Conservation (phyloP, 2,113 vertebrate species). For the Cebidichthys violaceus region DNA sequence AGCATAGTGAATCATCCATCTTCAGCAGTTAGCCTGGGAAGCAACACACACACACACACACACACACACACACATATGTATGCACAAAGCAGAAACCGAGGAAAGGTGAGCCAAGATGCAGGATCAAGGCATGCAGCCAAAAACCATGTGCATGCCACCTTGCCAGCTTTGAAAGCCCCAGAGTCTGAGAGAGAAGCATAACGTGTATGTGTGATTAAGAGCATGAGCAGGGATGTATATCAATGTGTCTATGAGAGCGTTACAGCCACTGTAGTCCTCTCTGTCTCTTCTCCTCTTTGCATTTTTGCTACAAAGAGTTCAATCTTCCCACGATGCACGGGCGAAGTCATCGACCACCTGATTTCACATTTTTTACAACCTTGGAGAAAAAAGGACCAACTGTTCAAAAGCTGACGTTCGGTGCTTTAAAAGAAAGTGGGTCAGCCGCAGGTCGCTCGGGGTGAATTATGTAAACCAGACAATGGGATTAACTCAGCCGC, state of each 20-base stretch:
- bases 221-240: constrained; percentile 17
- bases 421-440: constrained; percentile 71
- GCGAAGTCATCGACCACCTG: constrained; percentile 2
- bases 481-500: constrained; percentile 80
- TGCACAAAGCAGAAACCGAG: constrained; percentile 18
- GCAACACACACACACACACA: constrained; percentile 27
- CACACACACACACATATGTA: constrained; percentile 39
- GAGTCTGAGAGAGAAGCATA: constrained; percentile 44
- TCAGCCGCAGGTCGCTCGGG: constrained; percentile 78
- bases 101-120: constrained; percentile 61
- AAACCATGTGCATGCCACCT: constrained; percentile 33
- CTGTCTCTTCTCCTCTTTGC: not conserved
- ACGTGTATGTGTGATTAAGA: constrained; percentile 40
- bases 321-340: not conserved
- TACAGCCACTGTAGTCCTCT: not conserved
- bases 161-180: constrained; percentile 59
- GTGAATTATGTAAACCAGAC: constrained; percentile 78
- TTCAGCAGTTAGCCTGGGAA: not conserved
- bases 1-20: constrained; percentile 44
- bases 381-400: constrained; percentile 22
- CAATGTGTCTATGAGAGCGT: constrained; percentile 5
- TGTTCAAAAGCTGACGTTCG: constrained; percentile 44
- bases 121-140: constrained; percentile 61
- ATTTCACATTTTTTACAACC: constrained; percentile 8
- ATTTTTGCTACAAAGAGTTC: not conserved